Percentiles rank a stretch among this genome's conserved stretches.
Evolutionary conservation across 35 echinoderm and acorn worm species (phyloP).

Genomic region (Ophiothrix spiculata): DNA sequence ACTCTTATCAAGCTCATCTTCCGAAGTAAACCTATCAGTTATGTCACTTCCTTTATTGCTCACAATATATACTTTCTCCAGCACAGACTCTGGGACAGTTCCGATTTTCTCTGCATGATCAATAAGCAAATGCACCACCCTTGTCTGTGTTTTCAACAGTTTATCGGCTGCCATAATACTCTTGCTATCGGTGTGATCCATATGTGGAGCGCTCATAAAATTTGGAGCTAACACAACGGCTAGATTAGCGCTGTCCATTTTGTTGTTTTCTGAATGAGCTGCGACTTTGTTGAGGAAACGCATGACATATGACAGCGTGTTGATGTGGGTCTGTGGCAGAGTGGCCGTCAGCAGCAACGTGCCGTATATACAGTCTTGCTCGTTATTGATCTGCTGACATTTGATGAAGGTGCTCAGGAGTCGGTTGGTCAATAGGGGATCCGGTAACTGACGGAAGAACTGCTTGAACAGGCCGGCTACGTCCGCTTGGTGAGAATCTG

Average conservation of each 20-base stretch:
- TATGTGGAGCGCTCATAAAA: slow-evolving; percentile 29
- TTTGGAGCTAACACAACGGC: slow-evolving; percentile 79
- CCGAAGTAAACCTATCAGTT: slow-evolving; percentile 75
- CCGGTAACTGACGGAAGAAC: slow-evolving; percentile 83
- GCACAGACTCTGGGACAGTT: slow-evolving; percentile 61
- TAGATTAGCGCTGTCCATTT: slow-evolving; percentile 84
- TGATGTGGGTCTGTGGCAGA: slow-evolving; percentile 46
- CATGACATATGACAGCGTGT: slow-evolving; percentile 67
- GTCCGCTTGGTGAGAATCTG: slow-evolving; percentile 57
- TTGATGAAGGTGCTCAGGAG: slow-evolving; percentile 68
- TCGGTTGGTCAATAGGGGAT: slow-evolving; percentile 60
- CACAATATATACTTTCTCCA: slow-evolving; percentile 55
- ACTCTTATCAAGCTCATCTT: slow-evolving; percentile 94
- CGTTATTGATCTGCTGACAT: slow-evolving; percentile 54
- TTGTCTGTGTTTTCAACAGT: slow-evolving; percentile 50
- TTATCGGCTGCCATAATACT: slow-evolving; percentile 61
- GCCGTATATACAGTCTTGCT: slow-evolving; percentile 40
- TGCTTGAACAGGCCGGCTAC: slow-evolving; percentile 89
- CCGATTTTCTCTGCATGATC: slow-evolving; percentile 80
- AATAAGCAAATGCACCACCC: slow-evolving; percentile 61
- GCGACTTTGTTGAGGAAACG: slow-evolving; percentile 72
- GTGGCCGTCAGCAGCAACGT: slow-evolving; percentile 44
- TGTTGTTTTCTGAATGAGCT: slow-evolving; percentile 51
- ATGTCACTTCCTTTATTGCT: slow-evolving; percentile 50
- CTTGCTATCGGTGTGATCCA: not conserved